Base-by-base conservation (phyloP, 2,888 invertebrate genomes). In the Leptogaster cylindrica region DNA sequence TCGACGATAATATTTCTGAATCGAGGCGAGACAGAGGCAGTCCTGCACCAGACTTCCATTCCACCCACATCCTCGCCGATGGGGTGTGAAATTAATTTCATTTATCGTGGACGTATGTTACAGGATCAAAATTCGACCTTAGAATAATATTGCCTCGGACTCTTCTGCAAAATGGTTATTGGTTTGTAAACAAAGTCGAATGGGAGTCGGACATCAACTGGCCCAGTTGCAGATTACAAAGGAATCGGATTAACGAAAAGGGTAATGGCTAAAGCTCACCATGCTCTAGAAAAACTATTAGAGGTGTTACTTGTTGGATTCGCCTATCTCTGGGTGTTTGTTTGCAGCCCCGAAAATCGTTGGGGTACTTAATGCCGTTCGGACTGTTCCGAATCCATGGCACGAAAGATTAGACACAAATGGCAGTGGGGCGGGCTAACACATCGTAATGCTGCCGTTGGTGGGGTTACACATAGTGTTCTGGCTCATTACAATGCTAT, bases 31-130 rank as follows among this genome's bases (percentile, higher is more conserved):
- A 36, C 28, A 31, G 8, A 55, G 36, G 25, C n/a, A n/a, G 18
- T 8, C 10, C 39, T 36, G 39, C 16, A 23, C 18, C 14, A 18
- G 7, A 46, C n/a, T 8, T 10, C 18, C 5, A 7, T 33, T 31
- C 12, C 18, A 36, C 55, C 33, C 36, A 20, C 36, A 36, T 20
- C 39, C 31, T 23, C 12, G 7, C 8, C 7, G 14, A 25, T 55
- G 36, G 23, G 39, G 39, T 55, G 36, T 39, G 23, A 55, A 55
- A 55, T 55, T 55, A 55, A 55, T 55, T 55, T 55, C 33, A 55
- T 36, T 55, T 55, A 55, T 36, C 55, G 31, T 20, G 6, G 23
- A 23, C 14, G 52, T 55, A 55, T 55, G 55, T 36, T 55, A n/a
- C 39, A 25, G 55, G 55, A 55, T 55, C 55, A 55, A 39, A 55